Evolutionary conservation across 2,797 vertebrate species (phyloP), one percentile per base, ranked within the genome.

Genomic region (Lagorchestes hirsutus): DNA sequence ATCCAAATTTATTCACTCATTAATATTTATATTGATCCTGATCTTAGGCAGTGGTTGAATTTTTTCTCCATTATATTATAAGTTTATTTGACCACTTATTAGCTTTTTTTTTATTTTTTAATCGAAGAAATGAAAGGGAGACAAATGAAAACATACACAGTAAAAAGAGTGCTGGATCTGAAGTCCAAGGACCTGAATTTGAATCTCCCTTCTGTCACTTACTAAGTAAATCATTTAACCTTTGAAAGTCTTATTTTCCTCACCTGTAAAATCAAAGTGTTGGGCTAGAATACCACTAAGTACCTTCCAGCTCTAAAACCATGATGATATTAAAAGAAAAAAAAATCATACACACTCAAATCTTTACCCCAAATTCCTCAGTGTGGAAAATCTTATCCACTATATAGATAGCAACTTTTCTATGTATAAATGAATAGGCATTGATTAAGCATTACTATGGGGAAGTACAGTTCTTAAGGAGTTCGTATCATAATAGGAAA

Each of bases 1-100:
- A 95, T 96, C 46, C 1, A 90, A 90, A 93, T 93, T 95, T 58
- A 95, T 95, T 96, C 14, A 96, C 31, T 95, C 96, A 93, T 94
- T 96, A 94, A 93, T 95, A 92, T 92, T 97, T 96, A 92, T 14
- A 59, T 11, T 93, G 59, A 93, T 52, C 55, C 97, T 95, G 2
- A 90, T 29, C 55, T 12, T 0, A 93, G 59, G 0, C 11, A 58
- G 94, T 5, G 90, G 28, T 90, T 93, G 55, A 11, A 94, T 93
- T 96, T 14, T 90, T 67, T 5, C 92, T 4, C 14, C 14, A 67
- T 67, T 67, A 67, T n/a, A 92, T 56, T 94, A 9, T 92, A 95
- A 96, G 97, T 46, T 1, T 0, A 13, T 12, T 31, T 54, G 46
- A 5, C 27, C 54, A 28, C 29, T 90, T 10, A 87, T 92, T 1